These are phyloP conservation scores for Empis livida DNA, from an alignment of 2,888 invertebrate genomes.

Conservation along the genomic window DNA sequence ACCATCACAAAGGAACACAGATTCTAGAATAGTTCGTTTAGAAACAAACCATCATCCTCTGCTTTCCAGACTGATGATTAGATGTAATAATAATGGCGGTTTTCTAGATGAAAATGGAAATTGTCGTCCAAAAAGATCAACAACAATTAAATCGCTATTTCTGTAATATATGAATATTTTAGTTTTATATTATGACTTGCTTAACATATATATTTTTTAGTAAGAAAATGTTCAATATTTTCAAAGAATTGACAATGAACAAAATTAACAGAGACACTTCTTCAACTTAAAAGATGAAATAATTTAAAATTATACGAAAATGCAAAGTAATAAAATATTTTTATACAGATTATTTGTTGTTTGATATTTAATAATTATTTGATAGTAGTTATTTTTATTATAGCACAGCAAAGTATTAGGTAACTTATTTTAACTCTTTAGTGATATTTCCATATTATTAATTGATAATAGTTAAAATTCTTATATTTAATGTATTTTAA, in stretches of 20 bases:
- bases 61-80: not conserved
- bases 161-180: not conserved
- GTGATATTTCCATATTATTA: too few relatives aligned
- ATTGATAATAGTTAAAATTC: too few relatives aligned
- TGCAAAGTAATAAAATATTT: too few relatives aligned
- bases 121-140: slow-evolving; percentile 20
- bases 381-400: too few relatives aligned
- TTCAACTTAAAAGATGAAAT: too few relatives aligned
- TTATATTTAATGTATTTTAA: too few relatives aligned
- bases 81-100: not conserved
- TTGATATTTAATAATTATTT: too few relatives aligned
- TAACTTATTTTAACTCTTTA: too few relatives aligned
- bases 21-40: not conserved
- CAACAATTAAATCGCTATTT: slow-evolving; percentile 15
- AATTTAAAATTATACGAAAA: too few relatives aligned
- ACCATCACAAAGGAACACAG: not conserved
- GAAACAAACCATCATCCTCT: not conserved
- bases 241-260: not conserved
- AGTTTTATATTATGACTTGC: not conserved
- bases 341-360: too few relatives aligned
- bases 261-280: too few relatives aligned
- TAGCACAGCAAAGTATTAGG: too few relatives aligned
- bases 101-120: slow-evolving; percentile 21
- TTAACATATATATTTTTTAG: not conserved
- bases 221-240: not conserved